phyloP scores from a whole-genome alignment of 2,113 vertebrate species.

The Sula dactylatra region DNA sequence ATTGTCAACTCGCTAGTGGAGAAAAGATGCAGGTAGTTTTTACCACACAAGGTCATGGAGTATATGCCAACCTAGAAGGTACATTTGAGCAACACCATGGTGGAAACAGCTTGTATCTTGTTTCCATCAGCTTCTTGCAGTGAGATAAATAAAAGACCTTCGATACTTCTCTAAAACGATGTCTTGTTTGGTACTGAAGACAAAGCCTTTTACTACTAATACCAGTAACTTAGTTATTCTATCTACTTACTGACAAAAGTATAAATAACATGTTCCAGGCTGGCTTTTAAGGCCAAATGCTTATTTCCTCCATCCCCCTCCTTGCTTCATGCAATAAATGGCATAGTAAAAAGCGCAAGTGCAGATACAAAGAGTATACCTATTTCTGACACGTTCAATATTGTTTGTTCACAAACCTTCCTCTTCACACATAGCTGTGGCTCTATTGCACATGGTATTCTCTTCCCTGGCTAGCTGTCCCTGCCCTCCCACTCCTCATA shows the following conservation, averaged over 20 bases:
- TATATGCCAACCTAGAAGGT: background rate
- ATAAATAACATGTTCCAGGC: background rate
- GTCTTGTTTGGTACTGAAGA: background rate
- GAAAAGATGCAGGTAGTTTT: background rate
- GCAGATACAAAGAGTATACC: background rate
- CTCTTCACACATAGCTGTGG: background rate
- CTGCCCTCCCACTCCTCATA: background rate
- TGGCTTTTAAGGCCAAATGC: background rate
- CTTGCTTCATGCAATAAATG: background rate
- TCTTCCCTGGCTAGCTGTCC: background rate
- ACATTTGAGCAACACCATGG: background rate
- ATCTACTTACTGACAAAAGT: background rate
- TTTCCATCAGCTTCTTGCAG: background rate
- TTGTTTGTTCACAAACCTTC: background rate
- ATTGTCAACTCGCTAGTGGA: background rate
- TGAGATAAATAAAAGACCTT: background rate
- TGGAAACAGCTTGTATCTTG: background rate
- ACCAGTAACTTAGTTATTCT: background rate
- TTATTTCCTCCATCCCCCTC: background rate
- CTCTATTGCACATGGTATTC: background rate
- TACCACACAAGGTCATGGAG: background rate
- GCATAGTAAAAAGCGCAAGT: background rate
- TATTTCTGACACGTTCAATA: background rate
- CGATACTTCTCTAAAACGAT: background rate
- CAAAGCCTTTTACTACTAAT: background rate